These are phyloP conservation scores for Pelodytes ibericus DNA, from an alignment of 2,797 vertebrate genomes.

Conservation along the genomic window DNA sequence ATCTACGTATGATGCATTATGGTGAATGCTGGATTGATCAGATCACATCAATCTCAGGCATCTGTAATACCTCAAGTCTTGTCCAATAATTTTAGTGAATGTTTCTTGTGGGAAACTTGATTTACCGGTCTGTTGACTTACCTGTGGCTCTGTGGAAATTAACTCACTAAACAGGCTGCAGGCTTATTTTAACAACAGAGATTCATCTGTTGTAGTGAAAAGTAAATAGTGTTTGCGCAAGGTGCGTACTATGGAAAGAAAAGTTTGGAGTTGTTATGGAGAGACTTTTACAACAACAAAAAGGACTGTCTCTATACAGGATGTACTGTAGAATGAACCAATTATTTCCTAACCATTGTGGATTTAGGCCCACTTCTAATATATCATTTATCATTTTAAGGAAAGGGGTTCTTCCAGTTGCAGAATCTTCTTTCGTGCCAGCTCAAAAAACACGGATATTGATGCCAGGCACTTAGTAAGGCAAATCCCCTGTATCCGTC, in stretches of 20 bases:
- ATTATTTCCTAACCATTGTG: conserved; percentile 60
- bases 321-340: conserved; percentile 58
- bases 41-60: no score
- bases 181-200: conserved; percentile 50
- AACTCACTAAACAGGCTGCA: conserved; percentile 57
- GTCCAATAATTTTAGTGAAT: neutral
- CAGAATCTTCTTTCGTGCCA: neutral
- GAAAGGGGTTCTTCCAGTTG: neutral
- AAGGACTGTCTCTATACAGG: conserved; percentile 18
- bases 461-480: no score
- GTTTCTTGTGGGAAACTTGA: conserved; percentile 50
- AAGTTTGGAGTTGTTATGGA: conserved; percentile 62
- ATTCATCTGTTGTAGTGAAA: conserved; percentile 61
- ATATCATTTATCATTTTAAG: neutral
- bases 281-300: conserved; percentile 62
- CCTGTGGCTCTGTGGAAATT: conserved; percentile 63
- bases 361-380: neutral
- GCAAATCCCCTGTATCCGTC: no score
- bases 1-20: neutral
- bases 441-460: neutral
- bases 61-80: no score
- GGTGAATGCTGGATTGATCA: neutral
- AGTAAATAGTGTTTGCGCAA: conserved; percentile 65
- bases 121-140: conserved; percentile 62
- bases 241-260: conserved; percentile 64